Evolutionary conservation across 2,888 invertebrate genomes (phyloP).

Genomic region (Aleiodes testaceus): DNA sequence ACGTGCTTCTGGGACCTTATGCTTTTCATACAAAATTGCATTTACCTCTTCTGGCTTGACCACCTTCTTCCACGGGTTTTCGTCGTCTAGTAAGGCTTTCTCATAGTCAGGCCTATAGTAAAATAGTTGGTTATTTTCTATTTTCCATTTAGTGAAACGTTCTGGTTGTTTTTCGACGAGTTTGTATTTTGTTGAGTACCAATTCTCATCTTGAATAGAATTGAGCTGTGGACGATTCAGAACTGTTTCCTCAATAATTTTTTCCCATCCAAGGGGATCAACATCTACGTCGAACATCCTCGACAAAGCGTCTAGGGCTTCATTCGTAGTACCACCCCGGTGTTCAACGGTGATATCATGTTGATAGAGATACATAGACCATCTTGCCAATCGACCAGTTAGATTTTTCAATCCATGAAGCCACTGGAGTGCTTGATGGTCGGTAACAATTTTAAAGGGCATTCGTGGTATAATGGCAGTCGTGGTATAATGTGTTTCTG

Average conservation of each 20-base stretch:
- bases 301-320: constrained; percentile 42
- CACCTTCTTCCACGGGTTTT: constrained; percentile 3
- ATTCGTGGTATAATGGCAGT: constrained; percentile 29
- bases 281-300: constrained; percentile 36
- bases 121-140: constrained; percentile 33
- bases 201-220: neutral
- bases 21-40: constrained; percentile 40
- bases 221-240: neutral
- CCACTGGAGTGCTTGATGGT: constrained; percentile 49
- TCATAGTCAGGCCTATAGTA: constrained; percentile 35
- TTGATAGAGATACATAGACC: constrained; percentile 40
- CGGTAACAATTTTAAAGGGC: constrained; percentile 44
- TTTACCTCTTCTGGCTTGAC: constrained; percentile 30
- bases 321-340: constrained; percentile 36
- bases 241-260: constrained; percentile 15
- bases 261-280: constrained; percentile 39
- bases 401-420: constrained; percentile 42
- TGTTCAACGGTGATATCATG: constrained; percentile 36
- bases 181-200: constrained; percentile 21
- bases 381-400: constrained; percentile 46
- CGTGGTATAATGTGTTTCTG: constrained; percentile 44
- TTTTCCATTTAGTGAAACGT: constrained; percentile 41
- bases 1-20: constrained; percentile 36
- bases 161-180: constrained; percentile 9
- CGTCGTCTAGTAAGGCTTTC: constrained; percentile 1